Evolutionary conservation across 2,888 invertebrate genomes (phyloP), one percentile per base, ranked within the genome.

Genomic region (Clostera curtula): DNA sequence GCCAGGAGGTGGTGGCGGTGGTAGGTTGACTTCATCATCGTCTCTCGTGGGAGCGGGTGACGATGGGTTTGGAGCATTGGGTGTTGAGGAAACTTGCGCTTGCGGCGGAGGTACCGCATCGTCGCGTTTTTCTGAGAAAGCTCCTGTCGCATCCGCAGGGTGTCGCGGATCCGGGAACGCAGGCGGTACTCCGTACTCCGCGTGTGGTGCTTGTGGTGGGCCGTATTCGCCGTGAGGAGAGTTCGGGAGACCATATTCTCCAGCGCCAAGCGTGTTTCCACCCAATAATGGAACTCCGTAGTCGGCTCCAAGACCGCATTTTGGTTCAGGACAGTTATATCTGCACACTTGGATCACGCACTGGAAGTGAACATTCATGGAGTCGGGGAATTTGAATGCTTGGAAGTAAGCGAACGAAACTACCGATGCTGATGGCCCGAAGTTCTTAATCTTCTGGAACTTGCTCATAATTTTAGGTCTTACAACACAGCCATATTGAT

Each of bases 361-460:
- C 71, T 96, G 96, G 91, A 96, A 96, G 87, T 96, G 96, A 2
- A 96, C 96, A 67, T 96, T 96, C 96, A 96, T 96, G 6, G 95
- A 95, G 69, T 96, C 96, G 1, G 96, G 96, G 89, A 96, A 96
- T 75, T 96, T 96, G 85, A 96, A 96, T 4, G 96, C 96, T 80
- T 96, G 96, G 92, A 96, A 96, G 80, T 96, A 95, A 7, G 96
- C 96, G 64, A 96, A 96, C 27, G 95, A 95, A 8, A 96, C 95
- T 3, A 96, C 96, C 0, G 95, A 95, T 3, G 96, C 96, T 12
- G 95, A 95, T 0, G 95, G 93, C 1, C 96, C 96, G 57, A 96
- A 96, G 86, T 96, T 96, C 85, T 96, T 96, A 46, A 96, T 95
- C 76, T 96, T 96, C 61, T 96, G 95, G 91, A 96, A 96, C 70